Evolutionary conservation across 2,113 vertebrate genomes (phyloP), one percentile per base, ranked within the genome.

Genomic region (Catharus minimus): DNA sequence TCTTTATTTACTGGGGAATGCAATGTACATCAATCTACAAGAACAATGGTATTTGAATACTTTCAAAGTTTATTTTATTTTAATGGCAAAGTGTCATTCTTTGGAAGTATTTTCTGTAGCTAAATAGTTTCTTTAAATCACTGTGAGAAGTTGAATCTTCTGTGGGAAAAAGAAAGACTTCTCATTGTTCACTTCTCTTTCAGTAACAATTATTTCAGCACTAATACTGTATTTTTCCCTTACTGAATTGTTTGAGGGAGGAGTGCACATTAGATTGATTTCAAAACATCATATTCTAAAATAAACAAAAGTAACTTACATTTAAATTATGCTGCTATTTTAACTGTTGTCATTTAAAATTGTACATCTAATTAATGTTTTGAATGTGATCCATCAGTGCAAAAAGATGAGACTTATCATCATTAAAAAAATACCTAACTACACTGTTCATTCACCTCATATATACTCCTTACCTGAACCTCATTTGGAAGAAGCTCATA

Each of bases 401-500:
- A 76, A 65, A 89, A 76, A 72, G 20, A 74, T 2, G 5, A 21
- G n/a, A 71, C 50, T 81, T 88, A 26, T 3, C 9, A 81, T 26
- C 30, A 74, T 26, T 55, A 15, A 74, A 88, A 86, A 50, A 92
- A 36, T 8, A 68, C 4, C 23, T 46, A 66, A 19, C 52, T 56
- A 66, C 4, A 43, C 39, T 27, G 14, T 55, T 76, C 10, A 58
- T 22, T 76, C 4, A 65, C 2, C 9, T 44, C 56, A 96, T 89
- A 91, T 50, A 93, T 94, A 88, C 32, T 94, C 30, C 88, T 97
- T 95, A 99, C 99, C 98, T 98, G 97, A 94, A 99, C 96, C 26
- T 97, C 92, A 93, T 98, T 97, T 82, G 99, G 99, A 92, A 99
- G 97, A 56, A 98, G 96, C 65, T 95, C 95, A 95, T 98, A 99